Evolutionary conservation across 2,797 vertebrate genomes (phyloP), one percentile per base, ranked within the genome.

Genomic region (Enteromius radiatus): DNA sequence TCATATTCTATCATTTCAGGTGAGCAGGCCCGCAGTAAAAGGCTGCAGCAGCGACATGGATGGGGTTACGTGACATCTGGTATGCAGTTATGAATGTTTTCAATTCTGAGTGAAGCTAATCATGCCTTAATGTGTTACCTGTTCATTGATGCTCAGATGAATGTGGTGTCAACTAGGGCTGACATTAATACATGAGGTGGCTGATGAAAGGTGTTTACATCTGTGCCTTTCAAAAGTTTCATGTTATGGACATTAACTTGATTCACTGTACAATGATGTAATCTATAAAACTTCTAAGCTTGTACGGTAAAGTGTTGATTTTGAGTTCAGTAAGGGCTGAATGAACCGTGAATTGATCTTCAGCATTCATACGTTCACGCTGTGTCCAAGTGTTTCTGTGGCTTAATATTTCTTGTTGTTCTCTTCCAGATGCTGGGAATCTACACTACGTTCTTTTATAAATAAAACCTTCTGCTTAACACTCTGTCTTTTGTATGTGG

Each of bases 91-190:
- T 28, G 12, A 54, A 11, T 0, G 2, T 12, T 61, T 21, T 43
- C 11, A 8, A 4, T 15, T 43, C 5, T 2, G 7, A 33, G 31
- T 52, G 0, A 79, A 68, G 6, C 43, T 19, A 21, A 14, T 11
- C 17, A 28, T 86, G 86, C 88, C 84, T 88, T 82, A 54, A 19
- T 54, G 84, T 88, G 86, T 87, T 88, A 67, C 86, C 83, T 43
- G 65, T 88, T 86, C 81, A 69, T 83, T 70, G 17, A 84, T 47
- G n/a, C 0, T 45, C 49, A 73, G 75, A 74, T 80, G 86, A 82
- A 84, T 67, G 81, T 14, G 84, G 86, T 78, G 85, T 87, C 88
- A 82, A 31, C 7, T 77, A 84, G 85, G 88, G 86, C 86, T 47
- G 15, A 89, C 85, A 87, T 61, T 43, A 87, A 86, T 31, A 28